Base-by-base conservation (phyloP, 2,113 vertebrate genomes). In the Tiliqua scincoides region DNA sequence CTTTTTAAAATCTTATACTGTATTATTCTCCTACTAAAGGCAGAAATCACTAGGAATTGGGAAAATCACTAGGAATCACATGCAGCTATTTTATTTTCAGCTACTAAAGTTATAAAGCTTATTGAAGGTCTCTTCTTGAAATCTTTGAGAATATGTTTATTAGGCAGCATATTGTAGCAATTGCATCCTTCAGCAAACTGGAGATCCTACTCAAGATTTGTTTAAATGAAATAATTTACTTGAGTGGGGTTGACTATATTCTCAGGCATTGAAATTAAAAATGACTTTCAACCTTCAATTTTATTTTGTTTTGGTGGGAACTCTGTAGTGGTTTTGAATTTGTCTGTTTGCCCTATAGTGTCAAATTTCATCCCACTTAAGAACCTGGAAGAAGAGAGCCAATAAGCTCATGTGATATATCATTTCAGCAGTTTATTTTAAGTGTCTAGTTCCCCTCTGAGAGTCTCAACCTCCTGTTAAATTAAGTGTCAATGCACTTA, bases 381-480 rank as follows among this genome's bases (percentile, higher is more conserved):
- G 57, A 80, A 85, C 91, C n/a, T 77, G 54, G 23, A 73, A 76
- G 74, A 70, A 2, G 86, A 30, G 72, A 72, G 82, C 89, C 85
- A 85, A 35, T 81, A 43, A 14, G 48, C 43, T 76, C 73, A 72
- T 86, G 32, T 73, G 71, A 85, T 81, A 40, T 48, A 87, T 80
- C 82, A 87, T 88, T 85, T 76, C n/a, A 27, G 5, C 20, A 2
- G 74, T 68, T 27, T 7, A 8, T 82, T 91, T 81, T 70, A 1
- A 67, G n/a, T 48, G 57, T 40, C 30, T 15, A 14, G 32, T 25
- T 52, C 40, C 11, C 68, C 20, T 57, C 30, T 12, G 23, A 52
- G 20, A n/a, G n/a, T n/a, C 20, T 48, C 37, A 63, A 70, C 9
- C 5, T 25, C 15, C 32, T 67, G 32, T 40, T 57, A 30, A 68